phyloP scores from a whole-genome alignment of 1,140 invertebrate species.

The Piezodorus guildinii region DNA sequence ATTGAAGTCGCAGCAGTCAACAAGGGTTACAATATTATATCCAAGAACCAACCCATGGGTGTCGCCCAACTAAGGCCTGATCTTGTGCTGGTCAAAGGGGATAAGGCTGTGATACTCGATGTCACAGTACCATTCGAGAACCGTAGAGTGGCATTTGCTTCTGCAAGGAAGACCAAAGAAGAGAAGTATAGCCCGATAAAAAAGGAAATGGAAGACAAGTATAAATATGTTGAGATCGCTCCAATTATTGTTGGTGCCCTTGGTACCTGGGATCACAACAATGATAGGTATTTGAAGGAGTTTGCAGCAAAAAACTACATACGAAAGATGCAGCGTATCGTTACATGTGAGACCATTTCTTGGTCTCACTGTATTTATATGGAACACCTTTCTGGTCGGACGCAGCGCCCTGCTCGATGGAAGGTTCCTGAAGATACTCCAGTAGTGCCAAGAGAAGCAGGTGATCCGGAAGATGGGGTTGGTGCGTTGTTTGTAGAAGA shows the following conservation, averaged over 20 bases:
- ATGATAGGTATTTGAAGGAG: background rate
- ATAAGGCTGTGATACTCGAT: background rate
- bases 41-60: background rate
- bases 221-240: background rate
- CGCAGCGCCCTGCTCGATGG: no score
- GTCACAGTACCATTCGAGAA: background rate
- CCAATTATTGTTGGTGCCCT: conserved; percentile 9
- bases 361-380: no score
- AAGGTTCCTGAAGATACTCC: no score
- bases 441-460: no score
- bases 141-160: background rate
- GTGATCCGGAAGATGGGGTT: no score
- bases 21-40: background rate
- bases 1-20: background rate
- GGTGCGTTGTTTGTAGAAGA: no score
- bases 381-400: no score
- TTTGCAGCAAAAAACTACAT: no score
- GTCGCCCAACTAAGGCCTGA: background rate
- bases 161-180: background rate
- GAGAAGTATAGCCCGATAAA: background rate
- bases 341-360: no score
- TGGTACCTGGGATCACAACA: conserved; percentile 13
- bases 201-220: background rate
- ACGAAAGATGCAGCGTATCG: no score
- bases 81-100: background rate